Evolutionary conservation across 2,888 invertebrate species (phyloP).

Genomic region (Pterobdella sp.): DNA sequence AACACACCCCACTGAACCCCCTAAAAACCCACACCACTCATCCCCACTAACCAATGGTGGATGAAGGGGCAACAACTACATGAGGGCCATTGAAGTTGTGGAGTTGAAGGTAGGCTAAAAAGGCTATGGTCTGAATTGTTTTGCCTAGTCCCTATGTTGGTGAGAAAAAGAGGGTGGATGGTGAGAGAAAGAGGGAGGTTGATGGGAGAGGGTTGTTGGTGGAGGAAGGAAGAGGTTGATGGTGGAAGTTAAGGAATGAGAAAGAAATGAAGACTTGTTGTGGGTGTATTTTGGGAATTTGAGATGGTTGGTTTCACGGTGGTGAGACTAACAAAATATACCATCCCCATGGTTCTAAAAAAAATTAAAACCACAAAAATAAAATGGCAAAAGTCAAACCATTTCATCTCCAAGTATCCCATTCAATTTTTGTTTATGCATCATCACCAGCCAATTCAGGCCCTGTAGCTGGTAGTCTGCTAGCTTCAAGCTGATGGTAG

Average conservation of each 20-base stretch:
- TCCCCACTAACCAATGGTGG: constrained; percentile 87
- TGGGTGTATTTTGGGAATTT: too few species aligned
- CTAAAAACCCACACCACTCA: too few species aligned
- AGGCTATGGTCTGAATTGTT: constrained; percentile 51
- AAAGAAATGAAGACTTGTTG: background rate
- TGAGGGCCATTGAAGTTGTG: constrained; percentile 67
- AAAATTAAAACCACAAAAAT: background rate
- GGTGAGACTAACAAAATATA: too few species aligned
- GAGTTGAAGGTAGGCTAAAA: constrained; percentile 68
- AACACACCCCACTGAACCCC: too few species aligned
- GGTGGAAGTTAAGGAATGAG: background rate
- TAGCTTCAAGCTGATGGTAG: constrained; percentile 62
- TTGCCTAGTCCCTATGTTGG: constrained; percentile 48
- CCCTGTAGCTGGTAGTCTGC: constrained; percentile 66
- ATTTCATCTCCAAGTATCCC: constrained; percentile 95
- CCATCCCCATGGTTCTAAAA: background rate
- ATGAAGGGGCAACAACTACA: constrained; percentile 89
- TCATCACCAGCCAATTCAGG: constrained; percentile 81
- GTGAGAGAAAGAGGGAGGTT: background rate
- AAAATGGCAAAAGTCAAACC: constrained; percentile 49
- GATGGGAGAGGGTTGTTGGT: background rate
- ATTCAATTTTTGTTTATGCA: constrained; percentile 79
- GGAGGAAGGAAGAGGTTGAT: background rate
- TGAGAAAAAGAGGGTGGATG: background rate
- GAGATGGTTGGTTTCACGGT: too few species aligned